Evolutionary conservation across 2,888 invertebrate genomes (phyloP).

Genomic region (Prosapia bicincta): DNA sequence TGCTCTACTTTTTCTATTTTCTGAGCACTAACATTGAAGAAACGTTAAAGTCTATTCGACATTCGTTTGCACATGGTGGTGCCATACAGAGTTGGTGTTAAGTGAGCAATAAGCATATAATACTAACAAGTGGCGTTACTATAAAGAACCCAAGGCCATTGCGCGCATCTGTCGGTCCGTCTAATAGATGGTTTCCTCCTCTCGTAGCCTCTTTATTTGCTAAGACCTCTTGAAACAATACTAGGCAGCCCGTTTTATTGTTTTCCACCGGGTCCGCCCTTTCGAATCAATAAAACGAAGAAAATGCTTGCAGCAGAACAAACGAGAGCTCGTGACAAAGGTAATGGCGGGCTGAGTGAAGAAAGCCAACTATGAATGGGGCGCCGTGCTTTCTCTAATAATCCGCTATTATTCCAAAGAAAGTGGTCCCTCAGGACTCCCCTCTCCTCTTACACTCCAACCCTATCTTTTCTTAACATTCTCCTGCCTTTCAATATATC

Average conservation of each 20-base stretch:
- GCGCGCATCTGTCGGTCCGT: background rate
- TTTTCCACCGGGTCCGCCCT: background rate
- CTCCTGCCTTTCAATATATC: background rate
- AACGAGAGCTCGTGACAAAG: constrained; percentile 9
- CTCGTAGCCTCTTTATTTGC: background rate
- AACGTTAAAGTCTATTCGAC: too few species aligned
- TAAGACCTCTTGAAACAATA: constrained; percentile 4
- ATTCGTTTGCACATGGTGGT: background rate
- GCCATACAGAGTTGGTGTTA: background rate
- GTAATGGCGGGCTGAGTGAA: background rate
- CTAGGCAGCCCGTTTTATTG: constrained; percentile 10
- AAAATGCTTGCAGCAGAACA: constrained; percentile 12
- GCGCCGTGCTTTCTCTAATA: background rate
- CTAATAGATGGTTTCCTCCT: background rate
- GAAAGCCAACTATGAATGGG: constrained; percentile 9
- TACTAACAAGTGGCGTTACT: background rate
- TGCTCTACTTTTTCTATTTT: too few species aligned
- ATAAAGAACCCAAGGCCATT: background rate
- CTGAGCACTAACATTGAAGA: too few species aligned
- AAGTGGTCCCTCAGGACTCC: constrained; percentile 2
- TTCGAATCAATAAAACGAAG: constrained; percentile 11
- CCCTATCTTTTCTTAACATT: background rate
- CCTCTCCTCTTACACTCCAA: background rate
- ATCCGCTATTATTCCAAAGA: constrained; percentile 4
- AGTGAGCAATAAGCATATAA: background rate